Conservation (phyloP, 1,140 invertebrate species). For the Latrodectus geometricus region DNA sequence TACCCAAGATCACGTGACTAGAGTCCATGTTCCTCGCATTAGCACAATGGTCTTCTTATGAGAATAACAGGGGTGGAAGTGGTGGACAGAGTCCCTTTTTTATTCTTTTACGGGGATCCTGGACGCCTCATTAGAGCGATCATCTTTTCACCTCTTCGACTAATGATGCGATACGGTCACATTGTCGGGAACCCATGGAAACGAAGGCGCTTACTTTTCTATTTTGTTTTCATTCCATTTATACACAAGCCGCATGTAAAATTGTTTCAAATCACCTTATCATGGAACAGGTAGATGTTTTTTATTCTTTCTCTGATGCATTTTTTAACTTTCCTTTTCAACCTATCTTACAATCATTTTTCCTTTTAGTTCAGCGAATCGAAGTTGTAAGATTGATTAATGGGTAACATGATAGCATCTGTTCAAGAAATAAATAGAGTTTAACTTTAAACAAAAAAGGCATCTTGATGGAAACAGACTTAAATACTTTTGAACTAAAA, state of each 20-base stretch:
- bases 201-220: slow-evolving; percentile 6
- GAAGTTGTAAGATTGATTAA: no score
- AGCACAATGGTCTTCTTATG: not conserved
- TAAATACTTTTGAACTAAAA: no score
- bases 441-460: no score
- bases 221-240: not conserved
- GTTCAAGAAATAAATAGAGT: no score
- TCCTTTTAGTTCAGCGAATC: no score
- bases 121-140: slow-evolving; percentile 48
- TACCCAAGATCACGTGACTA: slow-evolving; percentile 18
- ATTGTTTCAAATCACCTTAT: slow-evolving; percentile 27
- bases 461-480: no score
- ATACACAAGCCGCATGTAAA: slow-evolving; percentile 9
- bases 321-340: not conserved
- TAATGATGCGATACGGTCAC: slow-evolving; percentile 39
- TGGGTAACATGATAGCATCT: no score
- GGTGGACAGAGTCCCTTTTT: slow-evolving; percentile 5
- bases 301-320: not conserved
- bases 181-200: slow-evolving; percentile 2
- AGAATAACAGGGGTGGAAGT: not conserved
- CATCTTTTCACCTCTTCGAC: slow-evolving; percentile 52
- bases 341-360: no score
- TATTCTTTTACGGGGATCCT: slow-evolving; percentile 5
- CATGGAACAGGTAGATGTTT: slow-evolving; percentile 2
- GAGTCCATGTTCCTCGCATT: slow-evolving; percentile 17